Base-by-base conservation (phyloP, 2,888 invertebrate species). In the Minunthozetes semirufus region DNA sequence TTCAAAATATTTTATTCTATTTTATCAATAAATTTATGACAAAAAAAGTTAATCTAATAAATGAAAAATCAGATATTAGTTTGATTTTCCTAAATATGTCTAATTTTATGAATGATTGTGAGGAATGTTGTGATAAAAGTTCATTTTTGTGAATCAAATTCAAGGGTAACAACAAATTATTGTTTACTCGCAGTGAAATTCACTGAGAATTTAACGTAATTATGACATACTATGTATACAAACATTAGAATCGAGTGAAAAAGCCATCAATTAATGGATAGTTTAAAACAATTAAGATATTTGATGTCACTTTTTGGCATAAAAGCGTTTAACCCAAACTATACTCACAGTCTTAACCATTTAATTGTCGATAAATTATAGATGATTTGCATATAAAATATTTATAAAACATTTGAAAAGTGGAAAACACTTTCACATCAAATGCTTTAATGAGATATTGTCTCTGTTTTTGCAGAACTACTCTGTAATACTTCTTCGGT, bases 311-410 rank as follows among this genome's bases (percentile, higher is more conserved):
- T n/a, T 50, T 50, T 42, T 50, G n/a, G 19, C n/a, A 50, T n/a
- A 50, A n/a, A 6, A 50, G 42, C 3, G n/a, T 5, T 50, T 50
- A 5, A 56, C 13, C 25, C 22, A 11, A 13, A 56, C 8, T 56
- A 19, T 66, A 66, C 66, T 66, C 33, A 66, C 66, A 42, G 66
- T 42, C n/a, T 33, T 33, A 66, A 66, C 66, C 66, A 66, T 66
- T 66, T 66, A 66, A 66, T 22, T 42, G 19, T 42, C 42, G 19
- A 22, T 42, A 66, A 66, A 66, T 17, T 38, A 11, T 66, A 15
- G 29, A 59, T 59, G 17, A 66, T 66, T 66, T 66, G 38, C 29
- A 66, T 42, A 38, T 63, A 63, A 63, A 29, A 4, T 66, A 15
- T 42, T 8, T 66, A 19, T 42, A 42, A 38, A 42, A 66, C 42